phyloP scores from a whole-genome alignment of 2,888 invertebrate species.

The Rhodophaea formosa region DNA sequence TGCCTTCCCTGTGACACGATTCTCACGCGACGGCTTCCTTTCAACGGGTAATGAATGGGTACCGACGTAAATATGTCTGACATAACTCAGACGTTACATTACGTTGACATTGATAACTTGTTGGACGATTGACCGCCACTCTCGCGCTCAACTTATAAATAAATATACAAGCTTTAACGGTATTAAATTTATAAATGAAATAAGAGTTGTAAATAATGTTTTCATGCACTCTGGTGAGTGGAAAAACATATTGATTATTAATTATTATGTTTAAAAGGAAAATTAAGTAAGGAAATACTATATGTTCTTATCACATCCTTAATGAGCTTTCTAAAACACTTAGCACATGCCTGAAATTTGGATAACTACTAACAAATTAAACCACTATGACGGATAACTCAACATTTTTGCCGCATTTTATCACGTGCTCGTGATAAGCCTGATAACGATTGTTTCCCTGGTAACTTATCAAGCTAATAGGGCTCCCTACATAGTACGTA shows the following conservation, averaged over 20 bases:
- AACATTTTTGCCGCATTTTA: conserved; percentile 2
- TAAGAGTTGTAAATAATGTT: no score
- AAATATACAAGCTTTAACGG: not conserved
- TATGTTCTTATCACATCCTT: not conserved
- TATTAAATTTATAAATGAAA: not conserved
- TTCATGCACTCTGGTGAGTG: no score
- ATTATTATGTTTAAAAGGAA: no score
- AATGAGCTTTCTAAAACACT: not conserved
- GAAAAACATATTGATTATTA: no score
- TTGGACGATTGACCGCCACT: conserved; percentile 28
- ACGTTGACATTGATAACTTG: conserved; percentile 56
- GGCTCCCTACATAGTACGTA: conserved; percentile 18
- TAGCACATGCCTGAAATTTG: not conserved
- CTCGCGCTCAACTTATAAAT: not conserved
- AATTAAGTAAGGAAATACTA: no score
- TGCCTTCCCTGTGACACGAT: conserved; percentile 69
- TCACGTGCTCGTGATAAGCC: conserved; percentile 6
- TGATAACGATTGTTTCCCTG: conserved; percentile 11
- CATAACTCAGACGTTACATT: conserved; percentile 50
- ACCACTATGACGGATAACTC: not conserved
- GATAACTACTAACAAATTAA: not conserved
- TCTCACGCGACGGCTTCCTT: conserved; percentile 77
- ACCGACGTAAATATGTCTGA: conserved; percentile 66
- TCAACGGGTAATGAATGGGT: conserved; percentile 74
- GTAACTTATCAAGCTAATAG: conserved; percentile 11